Evolutionary conservation across 1,140 invertebrate genomes (phyloP), one percentile per base, ranked within the genome.

Genomic region (Acromyrmex heyeri): DNA sequence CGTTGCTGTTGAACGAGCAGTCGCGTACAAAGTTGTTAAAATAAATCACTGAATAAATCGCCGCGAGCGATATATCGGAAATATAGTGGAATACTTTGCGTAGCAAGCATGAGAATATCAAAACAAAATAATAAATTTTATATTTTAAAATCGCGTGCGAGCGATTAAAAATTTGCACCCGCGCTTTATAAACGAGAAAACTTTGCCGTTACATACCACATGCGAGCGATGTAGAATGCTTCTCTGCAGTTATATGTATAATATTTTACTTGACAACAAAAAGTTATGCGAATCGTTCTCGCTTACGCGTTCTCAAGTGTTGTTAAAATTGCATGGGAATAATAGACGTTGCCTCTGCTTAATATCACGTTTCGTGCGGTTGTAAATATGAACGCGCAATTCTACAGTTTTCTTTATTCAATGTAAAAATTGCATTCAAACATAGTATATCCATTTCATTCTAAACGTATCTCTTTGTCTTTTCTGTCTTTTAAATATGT

Each of bases 101-200:
- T 44, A 30, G 7, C 62, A 44, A 21, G 8, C 16, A 50, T 30
- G 30, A 81, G 27, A 16, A 21, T 14, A 55, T 69, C 78, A 55
- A 67, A 67, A 77, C 21, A 18, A 24, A 65, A 78, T 78, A 78
- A 78, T 77, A 78, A 78, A 38, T 38, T 38, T 38, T 38, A 7
- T 8, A 81, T 81, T 81, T 24, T n/a, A 24, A 57, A 24, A 64
- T 57, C 27, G 27, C 65, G 30, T n/a, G 3, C 10, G 48, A 24
- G 10, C 50, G 65, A 81, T 81, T 81, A 81, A 81, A 81, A 81
- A 81, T 55, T 79, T 55, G 21, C 77, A 24, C 30, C 27, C 21
- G 44, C 64, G 30, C 18, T 24, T 81, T 16, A 65, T 69, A 34
- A 81, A 21, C 50, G 78, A 79, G n/a, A 69, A 69, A 79, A n/a